Conservation (phyloP, 2,113 vertebrate genomes). For the Macaca mulatta region DNA sequence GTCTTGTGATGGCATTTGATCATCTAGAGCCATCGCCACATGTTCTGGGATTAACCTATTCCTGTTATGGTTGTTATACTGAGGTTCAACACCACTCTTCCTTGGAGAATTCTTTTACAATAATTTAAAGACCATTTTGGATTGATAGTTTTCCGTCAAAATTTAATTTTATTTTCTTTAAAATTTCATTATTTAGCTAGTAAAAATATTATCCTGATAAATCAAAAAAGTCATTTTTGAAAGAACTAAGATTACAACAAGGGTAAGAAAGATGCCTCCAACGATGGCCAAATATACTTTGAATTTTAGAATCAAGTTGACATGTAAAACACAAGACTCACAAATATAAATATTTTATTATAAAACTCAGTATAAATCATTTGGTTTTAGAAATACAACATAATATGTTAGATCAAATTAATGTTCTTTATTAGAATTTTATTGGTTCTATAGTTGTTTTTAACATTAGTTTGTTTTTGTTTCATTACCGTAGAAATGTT, state of each 20-base stretch:
- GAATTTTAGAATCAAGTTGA: not conserved
- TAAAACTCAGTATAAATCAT: not conserved
- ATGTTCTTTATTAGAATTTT: not conserved
- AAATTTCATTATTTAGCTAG: not conserved
- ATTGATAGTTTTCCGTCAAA: not conserved
- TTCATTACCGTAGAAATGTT: not conserved
- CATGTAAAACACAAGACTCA: not conserved
- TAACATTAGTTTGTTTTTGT: not conserved
- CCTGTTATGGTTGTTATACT: not conserved
- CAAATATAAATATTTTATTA: not conserved
- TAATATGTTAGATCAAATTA: not conserved
- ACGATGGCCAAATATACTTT: not conserved
- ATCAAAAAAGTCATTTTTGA: not conserved
- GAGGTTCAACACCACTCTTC: not conserved
- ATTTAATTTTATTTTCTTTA: not conserved
- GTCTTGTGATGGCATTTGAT: not conserved
- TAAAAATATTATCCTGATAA: not conserved
- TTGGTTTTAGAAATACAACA: not conserved
- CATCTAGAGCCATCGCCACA: no score
- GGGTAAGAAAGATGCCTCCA: not conserved
- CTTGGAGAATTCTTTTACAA: not conserved
- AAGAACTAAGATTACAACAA: not conserved
- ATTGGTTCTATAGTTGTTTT: not conserved
- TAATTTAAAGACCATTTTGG: not conserved
- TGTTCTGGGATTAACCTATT: not conserved